Base-by-base conservation (phyloP, 2,888 invertebrate genomes). In the Cecidostiba fungosa region DNA sequence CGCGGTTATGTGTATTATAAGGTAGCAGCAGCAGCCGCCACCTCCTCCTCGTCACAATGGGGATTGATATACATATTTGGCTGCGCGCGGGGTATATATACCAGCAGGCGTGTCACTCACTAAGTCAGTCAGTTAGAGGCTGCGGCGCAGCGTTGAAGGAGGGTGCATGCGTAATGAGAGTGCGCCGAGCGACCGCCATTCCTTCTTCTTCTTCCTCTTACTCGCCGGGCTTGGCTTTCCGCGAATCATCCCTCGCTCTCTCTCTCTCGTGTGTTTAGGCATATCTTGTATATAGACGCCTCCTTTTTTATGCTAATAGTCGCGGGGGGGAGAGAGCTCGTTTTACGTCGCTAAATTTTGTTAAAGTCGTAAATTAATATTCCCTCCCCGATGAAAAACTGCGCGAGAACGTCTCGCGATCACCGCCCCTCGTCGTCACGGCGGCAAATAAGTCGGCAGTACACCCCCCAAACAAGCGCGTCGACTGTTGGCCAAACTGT, bases 111-210 rank as follows among this genome's bases (percentile, higher is more conserved):
- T 89, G 90, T 91, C 91, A 89, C 89, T 90, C 90, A 90, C 90
- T 91, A 90, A 91, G 90, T 91, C 91, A 90, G 89, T 90, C 90
- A 90, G 90, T 90, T 89, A 88, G 89, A 83, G 62, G n/a, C 23
- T 14, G 69, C 54, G 26, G 54, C 54, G 19, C 19, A n/a, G 54
- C 81, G 81, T 81, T 81, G 85, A 81, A 81, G 80, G 85, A 89
- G 91, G 92, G 91, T 92, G 91, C 92, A 93, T 93, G 90, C 90
- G 89, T 92, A 92, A 92, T 91, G 90, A 92, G 90, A 88, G 89
- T 88, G 88, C 59, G 16, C 74, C 23, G 23, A 47, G 19, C 82
- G 14, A n/a, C 88, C 88, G 89, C 89, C 89, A 87, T 90, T 90
- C 90, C 89, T 74, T 88, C 89, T 85, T 86, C 89, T n/a, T 6